Conservation (phyloP, 1,140 invertebrate genomes). For the Cepaea nemoralis region DNA sequence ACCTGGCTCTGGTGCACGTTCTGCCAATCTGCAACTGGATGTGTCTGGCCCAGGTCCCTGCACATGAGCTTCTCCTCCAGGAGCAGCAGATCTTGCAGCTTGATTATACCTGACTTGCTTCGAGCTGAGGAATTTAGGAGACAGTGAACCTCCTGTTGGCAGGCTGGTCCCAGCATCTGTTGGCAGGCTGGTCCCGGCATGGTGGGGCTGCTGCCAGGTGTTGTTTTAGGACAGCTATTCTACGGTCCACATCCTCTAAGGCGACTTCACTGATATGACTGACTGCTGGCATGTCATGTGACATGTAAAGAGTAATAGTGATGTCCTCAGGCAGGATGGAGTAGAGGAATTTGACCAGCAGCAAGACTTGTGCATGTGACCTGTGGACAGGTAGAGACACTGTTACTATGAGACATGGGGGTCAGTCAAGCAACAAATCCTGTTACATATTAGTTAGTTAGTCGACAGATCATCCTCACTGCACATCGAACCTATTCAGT, state of each 20-base stretch:
- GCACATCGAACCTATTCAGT: too few relatives aligned
- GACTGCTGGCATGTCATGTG: neutral
- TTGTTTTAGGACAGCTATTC: neutral
- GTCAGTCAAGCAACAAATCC: neutral
- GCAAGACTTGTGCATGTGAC: neutral
- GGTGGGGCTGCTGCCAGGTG: neutral
- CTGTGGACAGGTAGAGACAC: neutral
- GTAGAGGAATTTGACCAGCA: constrained; percentile 26
- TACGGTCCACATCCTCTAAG: neutral
- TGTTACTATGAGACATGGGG: neutral
- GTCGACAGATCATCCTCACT: too few relatives aligned
- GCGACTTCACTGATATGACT: neutral
- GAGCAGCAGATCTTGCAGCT: too few relatives aligned
- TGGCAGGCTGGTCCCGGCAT: neutral
- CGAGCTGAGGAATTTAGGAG: neutral
- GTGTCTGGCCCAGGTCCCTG: too few relatives aligned
- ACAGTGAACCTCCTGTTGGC: neutral
- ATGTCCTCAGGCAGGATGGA: constrained; percentile 12
- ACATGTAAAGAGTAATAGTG: neutral
- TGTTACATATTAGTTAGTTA: too few relatives aligned
- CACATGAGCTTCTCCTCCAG: too few relatives aligned
- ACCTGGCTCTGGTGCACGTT: too few relatives aligned
- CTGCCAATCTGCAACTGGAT: too few relatives aligned
- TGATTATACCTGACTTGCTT: too few relatives aligned
- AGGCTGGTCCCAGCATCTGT: neutral